Base-by-base conservation (phyloP, 2,888 invertebrate species). In the Drymonia ruficornis region DNA sequence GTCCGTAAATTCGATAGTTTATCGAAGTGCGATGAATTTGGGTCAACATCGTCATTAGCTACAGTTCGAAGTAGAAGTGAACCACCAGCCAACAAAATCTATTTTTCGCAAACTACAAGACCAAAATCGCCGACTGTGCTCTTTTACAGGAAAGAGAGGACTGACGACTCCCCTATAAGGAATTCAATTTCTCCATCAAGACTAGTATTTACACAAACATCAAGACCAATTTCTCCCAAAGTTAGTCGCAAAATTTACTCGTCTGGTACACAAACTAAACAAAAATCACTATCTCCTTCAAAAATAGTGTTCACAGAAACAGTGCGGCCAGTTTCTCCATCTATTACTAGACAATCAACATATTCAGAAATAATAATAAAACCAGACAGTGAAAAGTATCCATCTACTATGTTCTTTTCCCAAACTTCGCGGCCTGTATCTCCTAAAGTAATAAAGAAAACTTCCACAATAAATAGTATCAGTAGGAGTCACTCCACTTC, bases 1-100 rank as follows among this genome's bases (percentile, higher is more conserved):
- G 78, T 93, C 61, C 76, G 83, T 69, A 94, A 89, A 73, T 94
- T 91, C 64, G 91, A 91, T 50, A 93, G 91, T 64, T 78, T 93
- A 56, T 80, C 84, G 28, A 87, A 89, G 70, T 77, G 73, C 63
- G 80, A 85, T 61, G 87, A 89, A 57, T 90, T 88, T 72, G 91
- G 91, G 23, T 92, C 92, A 9, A 78, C 76, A 23, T 87, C 88
- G n/a, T 93, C 93, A 34, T 78, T 93, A 55, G 90, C 93, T 18
- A 86, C 89, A 69, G 88, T 93, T 36, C 88, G 95, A 68, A 95
- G 95, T 73, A 92, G 87, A 59, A 95, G 95, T 80, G 95, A 95
- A 69, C 95, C 95, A 16, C 94, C 95, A 2, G 75, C 76, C 2
- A 88, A 93, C 56, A 94, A 93, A 80, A 81, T 93, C 12, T 86